Percentiles rank a stretch among this genome's conserved stretches.
Evolutionary conservation across 53 echinoderm and acorn worm species (phyloP).

Genomic region (Arbacia lixula): DNA sequence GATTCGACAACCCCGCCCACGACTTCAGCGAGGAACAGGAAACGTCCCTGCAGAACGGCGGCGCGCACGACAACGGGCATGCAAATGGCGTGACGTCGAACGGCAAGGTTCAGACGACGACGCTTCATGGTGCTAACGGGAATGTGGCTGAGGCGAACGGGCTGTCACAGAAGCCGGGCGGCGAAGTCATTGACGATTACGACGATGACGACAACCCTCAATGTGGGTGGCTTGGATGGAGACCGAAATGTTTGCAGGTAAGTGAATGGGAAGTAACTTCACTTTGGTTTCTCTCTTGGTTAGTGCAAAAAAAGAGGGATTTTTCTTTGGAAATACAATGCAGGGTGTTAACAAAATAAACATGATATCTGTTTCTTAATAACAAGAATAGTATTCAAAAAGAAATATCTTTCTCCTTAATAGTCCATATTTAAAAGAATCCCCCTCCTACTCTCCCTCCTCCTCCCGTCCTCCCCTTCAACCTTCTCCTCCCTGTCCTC

Average conservation of each 20-base stretch:
- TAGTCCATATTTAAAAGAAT: no score
- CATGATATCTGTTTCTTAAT: no score
- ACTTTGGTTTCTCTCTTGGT: no score
- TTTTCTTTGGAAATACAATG: no score
- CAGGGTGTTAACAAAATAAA: no score
- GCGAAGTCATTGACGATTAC: conserved; percentile 4
- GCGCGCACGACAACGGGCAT: not conserved
- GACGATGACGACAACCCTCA: conserved; percentile 68
- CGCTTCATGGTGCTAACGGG: conserved; percentile 10
- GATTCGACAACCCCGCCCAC: conserved; percentile 32
- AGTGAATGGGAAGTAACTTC: no score
- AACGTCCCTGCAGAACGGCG: conserved; percentile 24
- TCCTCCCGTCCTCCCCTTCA: no score
- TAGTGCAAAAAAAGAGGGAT: no score
- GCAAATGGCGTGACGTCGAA: conserved; percentile 6
- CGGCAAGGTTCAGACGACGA: not conserved
- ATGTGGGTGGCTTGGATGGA: conserved; percentile 71
- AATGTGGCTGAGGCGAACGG: not conserved
- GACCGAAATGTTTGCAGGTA: conserved; percentile 70
- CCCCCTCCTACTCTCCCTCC: no score
- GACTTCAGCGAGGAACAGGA: not conserved
- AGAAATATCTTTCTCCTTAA: no score
- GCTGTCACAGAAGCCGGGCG: not conserved
- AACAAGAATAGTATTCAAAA: no score
- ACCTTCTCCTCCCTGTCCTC: no score